Percentiles rank a stretch among this genome's conserved stretches.
Evolutionary conservation across 92 coral and sea anemone species (phyloP).

Genomic region (Micromussa lordhowensis): DNA sequence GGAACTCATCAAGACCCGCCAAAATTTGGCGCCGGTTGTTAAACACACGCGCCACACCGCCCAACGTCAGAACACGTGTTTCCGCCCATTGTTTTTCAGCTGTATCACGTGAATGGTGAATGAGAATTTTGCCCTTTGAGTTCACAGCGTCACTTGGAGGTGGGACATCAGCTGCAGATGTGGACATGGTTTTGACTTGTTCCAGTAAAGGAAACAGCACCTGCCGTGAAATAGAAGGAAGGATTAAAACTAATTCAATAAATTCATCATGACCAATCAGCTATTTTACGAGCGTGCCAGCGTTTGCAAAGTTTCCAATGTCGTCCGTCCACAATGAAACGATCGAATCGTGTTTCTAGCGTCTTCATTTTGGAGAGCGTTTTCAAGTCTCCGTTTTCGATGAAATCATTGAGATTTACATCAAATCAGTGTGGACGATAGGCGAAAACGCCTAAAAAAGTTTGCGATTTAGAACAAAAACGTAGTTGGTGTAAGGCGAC

Average conservation of each 20-base stretch:
- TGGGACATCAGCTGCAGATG: constrained; percentile 97
- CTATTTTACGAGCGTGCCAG: too few species aligned
- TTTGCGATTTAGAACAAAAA: too few species aligned
- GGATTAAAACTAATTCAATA: background rate
- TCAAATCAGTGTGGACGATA: too few species aligned
- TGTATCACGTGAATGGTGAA: constrained; percentile 99
- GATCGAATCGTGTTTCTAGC: too few species aligned
- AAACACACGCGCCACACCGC: constrained; percentile 99
- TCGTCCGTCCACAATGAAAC: too few species aligned
- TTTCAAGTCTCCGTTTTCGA: background rate
- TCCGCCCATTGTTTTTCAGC: constrained; percentile 99
- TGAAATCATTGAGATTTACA: background rate
- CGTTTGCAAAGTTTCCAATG: too few species aligned
- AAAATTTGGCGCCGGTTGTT: constrained; percentile 97
- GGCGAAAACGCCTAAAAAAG: too few species aligned
- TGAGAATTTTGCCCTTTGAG: constrained; percentile 90
- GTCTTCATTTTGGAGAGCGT: background rate
- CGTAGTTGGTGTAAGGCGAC: too few species aligned
- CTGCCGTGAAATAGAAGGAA: constrained; percentile 35
- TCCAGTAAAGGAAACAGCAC: constrained; percentile 95
- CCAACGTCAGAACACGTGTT: constrained; percentile 94
- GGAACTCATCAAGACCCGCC: constrained; percentile 96
- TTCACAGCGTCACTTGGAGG: constrained; percentile 92
- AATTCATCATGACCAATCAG: too few species aligned
- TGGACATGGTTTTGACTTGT: constrained; percentile 98